Percentiles rank a stretch among this genome's conserved stretches.
These are phyloP conservation scores for Echinarachnius parma DNA, from an alignment of 53 echinoderm and acorn worm species.

Conservation along the genomic window DNA sequence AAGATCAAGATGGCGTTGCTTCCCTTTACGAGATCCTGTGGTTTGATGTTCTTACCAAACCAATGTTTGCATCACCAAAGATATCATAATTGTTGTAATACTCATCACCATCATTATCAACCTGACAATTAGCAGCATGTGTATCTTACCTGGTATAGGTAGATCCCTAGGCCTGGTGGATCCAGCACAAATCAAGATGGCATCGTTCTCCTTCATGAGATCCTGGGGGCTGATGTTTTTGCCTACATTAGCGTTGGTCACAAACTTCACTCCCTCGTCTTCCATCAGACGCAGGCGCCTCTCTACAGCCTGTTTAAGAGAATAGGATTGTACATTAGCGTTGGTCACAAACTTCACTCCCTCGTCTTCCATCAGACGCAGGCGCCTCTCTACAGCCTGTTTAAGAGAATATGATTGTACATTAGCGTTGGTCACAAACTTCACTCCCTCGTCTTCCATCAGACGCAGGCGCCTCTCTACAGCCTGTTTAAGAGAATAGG, in stretches of 20 bases:
- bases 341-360: constrained; percentile 81
- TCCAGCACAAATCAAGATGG: constrained; percentile 75
- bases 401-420: not conserved
- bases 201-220: constrained; percentile 79
- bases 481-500: constrained; percentile 56
- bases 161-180: constrained; percentile 90
- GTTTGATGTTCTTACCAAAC: constrained; percentile 75
- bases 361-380: constrained; percentile 84
- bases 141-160: constrained; percentile 76
- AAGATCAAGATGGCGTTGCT: too few species aligned
- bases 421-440: constrained; percentile 72
- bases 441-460: constrained; percentile 86
- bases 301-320: constrained; percentile 69
- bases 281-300: constrained; percentile 78
- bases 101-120: constrained; percentile 48
- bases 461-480: constrained; percentile 77
- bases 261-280: constrained; percentile 86
- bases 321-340: constrained; percentile 27
- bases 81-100: constrained; percentile 18
- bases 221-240: constrained; percentile 64
- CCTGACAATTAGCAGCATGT: not conserved
- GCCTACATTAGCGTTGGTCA: constrained; percentile 67
- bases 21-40: too few species aligned
- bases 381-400: constrained; percentile 86
- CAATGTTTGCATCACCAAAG: constrained; percentile 2